phyloP scores from a whole-genome alignment of 2,888 invertebrate genomes.

The Clistopyga incitator region DNA sequence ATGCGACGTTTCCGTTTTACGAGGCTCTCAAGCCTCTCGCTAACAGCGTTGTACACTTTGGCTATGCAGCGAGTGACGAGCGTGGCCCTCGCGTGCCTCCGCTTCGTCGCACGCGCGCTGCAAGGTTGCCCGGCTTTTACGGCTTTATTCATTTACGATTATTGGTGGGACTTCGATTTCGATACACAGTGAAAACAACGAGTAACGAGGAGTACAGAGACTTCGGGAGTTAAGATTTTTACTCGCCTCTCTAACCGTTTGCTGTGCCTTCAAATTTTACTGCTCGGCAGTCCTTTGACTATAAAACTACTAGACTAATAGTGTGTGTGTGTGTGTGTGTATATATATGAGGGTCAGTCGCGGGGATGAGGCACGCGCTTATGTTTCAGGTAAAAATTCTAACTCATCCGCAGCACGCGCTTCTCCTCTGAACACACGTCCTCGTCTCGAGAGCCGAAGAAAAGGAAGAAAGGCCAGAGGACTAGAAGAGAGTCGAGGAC shows the following conservation, averaged over 20 bases:
- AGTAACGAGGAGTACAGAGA: not conserved
- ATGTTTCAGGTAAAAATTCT: constrained; percentile 35
- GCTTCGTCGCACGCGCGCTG: constrained; percentile 34
- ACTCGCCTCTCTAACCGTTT: constrained; percentile 29
- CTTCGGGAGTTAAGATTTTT: not conserved
- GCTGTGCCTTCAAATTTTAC: constrained; percentile 44
- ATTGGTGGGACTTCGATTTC: constrained; percentile 70
- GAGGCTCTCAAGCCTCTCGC: constrained; percentile 28
- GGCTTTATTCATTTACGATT: constrained; percentile 78
- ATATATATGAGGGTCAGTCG: not conserved
- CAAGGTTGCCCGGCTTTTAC: constrained; percentile 61
- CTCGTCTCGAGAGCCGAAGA: constrained; percentile 1
- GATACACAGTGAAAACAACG: constrained; percentile 30
- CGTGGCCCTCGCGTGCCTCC: constrained; percentile 70
- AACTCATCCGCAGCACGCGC: constrained; percentile 26
- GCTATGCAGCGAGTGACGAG: constrained; percentile 53
- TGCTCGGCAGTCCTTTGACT: constrained; percentile 25
- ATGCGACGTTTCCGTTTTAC: constrained; percentile 41
- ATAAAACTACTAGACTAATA: constrained; percentile 12
- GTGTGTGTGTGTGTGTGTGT: too few species aligned
- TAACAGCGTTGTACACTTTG: not conserved
- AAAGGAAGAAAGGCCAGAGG: constrained; percentile 7
- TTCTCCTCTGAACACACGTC: constrained; percentile 17
- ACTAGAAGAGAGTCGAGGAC: constrained; percentile 14
- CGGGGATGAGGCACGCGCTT: constrained; percentile 25